Conservation (phyloP, 2,113 vertebrate genomes). For the Motacilla alba region DNA sequence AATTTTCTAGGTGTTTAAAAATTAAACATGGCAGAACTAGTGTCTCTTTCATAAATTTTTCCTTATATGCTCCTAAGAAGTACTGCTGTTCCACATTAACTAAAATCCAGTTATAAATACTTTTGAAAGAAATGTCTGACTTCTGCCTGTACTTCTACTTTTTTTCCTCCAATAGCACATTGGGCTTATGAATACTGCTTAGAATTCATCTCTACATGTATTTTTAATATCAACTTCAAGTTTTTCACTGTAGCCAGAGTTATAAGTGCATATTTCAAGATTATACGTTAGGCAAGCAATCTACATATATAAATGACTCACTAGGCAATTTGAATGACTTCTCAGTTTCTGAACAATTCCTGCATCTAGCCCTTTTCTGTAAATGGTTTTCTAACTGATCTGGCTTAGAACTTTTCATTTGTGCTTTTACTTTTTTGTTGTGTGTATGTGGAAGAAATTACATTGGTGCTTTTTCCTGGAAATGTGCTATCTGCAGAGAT, state of each 20-base stretch:
- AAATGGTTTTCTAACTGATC: neutral
- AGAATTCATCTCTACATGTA: neutral
- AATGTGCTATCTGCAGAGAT: neutral
- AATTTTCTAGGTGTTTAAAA: constrained; percentile 5
- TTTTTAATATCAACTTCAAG: neutral
- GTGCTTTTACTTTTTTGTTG: neutral
- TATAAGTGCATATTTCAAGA: neutral
- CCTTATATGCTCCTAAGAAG: neutral
- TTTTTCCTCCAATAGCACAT: neutral
- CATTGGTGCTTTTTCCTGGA: neutral
- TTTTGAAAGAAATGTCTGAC: neutral
- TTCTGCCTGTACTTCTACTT: neutral
- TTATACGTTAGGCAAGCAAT: neutral
- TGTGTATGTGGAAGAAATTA: neutral
- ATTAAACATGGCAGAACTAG: neutral
- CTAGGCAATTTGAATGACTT: neutral
- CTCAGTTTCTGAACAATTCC: neutral
- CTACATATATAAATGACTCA: neutral
- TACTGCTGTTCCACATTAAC: neutral
- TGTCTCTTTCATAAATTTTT: neutral
- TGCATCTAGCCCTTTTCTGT: neutral
- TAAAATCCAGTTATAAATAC: neutral
- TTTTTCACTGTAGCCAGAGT: neutral
- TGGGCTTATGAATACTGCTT: neutral
- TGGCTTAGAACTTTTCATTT: neutral